Evolutionary conservation across 1,140 invertebrate species (phyloP).

Genomic region (Neoseiulus cucumeris): DNA sequence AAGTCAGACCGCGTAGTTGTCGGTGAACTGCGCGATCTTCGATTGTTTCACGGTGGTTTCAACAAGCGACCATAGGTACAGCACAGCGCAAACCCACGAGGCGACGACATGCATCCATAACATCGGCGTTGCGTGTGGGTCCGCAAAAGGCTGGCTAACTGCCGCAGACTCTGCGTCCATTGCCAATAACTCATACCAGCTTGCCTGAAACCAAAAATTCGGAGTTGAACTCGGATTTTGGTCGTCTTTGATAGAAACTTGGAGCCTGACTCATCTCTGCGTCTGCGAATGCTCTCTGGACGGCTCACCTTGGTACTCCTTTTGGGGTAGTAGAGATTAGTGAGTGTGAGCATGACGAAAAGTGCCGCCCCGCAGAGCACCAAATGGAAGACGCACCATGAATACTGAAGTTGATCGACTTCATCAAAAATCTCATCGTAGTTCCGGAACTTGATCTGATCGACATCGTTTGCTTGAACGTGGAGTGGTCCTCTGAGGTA

Average conservation of each 20-base stretch:
- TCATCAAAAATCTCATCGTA: slow-evolving; percentile 6
- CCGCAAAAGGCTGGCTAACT: neutral
- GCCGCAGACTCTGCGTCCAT: neutral
- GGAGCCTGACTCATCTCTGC: neutral
- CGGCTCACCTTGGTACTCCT: slow-evolving; percentile 7
- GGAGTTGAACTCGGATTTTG: neutral
- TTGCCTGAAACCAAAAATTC: neutral
- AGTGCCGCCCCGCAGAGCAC: slow-evolving; percentile 11
- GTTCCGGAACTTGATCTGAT: slow-evolving; percentile 5
- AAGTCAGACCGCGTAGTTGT: neutral
- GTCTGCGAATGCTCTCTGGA: neutral
- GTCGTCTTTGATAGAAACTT: neutral
- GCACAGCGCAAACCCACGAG: neutral
- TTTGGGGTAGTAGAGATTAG: slow-evolving; percentile 8
- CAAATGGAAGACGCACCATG: slow-evolving; percentile 11
- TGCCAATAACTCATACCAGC: slow-evolving; percentile 2
- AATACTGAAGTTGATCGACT: slow-evolving; percentile 6
- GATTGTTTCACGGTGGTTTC: neutral
- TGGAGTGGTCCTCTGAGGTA: neutral
- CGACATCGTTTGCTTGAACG: neutral
- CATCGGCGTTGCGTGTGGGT: neutral
- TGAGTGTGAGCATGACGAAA: slow-evolving; percentile 9
- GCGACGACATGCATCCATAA: slow-evolving; percentile 6
- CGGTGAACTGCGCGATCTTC: neutral
- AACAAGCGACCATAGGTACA: neutral